Evolutionary conservation across 2,888 invertebrate species (phyloP), one percentile per base, ranked within the genome.

Genomic region (Pycnomerus fuliginosus): DNA sequence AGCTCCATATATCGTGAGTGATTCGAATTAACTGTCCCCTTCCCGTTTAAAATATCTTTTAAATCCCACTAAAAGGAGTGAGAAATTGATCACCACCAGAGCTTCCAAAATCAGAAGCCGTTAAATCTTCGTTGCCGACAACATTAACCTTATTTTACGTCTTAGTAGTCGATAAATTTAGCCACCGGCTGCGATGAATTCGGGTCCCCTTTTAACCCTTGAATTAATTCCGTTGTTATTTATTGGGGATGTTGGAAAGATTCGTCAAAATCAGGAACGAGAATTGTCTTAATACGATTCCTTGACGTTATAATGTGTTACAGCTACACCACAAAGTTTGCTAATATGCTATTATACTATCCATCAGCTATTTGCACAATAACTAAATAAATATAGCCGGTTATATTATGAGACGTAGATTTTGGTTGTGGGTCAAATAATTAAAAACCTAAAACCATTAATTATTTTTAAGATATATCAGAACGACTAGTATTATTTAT

Each of bases 131-230:
- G 40, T 49, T 52, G 34, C 41, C 30, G 32, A 33, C 48, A 48
- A 50, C 48, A 48, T 50, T 50, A 52, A 52, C 53, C 48, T 50
- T 50, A 55, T 55, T 53, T 51, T 52, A 48, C 52, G 50, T 47
- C 46, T 53, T 53, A 16, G 41, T 44, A 55, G 47, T 50, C 51
- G 44, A 55, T 53, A 55, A 48, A 47, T 53, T 51, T 41, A 39
- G 41, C 47, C 40, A 44, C 44, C 48, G 50, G 50, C 44, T 43
- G 48, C 45, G 44, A 48, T 37, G 44, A 44, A 39, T 39, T 44
- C 34, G 10, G 22, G 23, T 39, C 39, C 30, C 35, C 16, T 12
- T 27, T 11, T 25, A 20, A 20, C 20, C 39, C 27, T 44, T 33
- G 39, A 44, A 44, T 44, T 39, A 44, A 39, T 37, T 42, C 37